Evolutionary conservation across 2,113 vertebrate species (phyloP).

Genomic region (Peromyscus californicus): DNA sequence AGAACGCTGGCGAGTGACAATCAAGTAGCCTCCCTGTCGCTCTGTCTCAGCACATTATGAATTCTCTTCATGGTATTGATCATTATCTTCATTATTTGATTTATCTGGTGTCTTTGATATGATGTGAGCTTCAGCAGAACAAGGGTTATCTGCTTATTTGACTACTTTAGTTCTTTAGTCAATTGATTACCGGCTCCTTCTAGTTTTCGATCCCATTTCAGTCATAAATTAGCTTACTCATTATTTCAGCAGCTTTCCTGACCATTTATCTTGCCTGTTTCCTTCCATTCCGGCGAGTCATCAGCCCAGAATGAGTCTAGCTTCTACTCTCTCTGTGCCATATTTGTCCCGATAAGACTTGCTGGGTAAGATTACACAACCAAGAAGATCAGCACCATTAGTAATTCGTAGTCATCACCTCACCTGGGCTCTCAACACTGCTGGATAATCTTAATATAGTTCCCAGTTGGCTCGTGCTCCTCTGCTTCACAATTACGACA

Average conservation of each 20-base stretch:
- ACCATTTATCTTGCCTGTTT: not conserved
- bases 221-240: slow-evolving; percentile 24
- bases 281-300: not conserved
- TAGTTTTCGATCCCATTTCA: not conserved
- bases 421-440: not conserved
- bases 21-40: not conserved
- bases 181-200: not conserved
- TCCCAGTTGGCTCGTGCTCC: not conserved
- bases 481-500: not conserved
- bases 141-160: not conserved
- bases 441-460: slow-evolving; percentile 15
- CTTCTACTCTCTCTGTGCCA: not conserved
- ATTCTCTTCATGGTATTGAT: not conserved
- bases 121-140: not conserved
- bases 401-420: not conserved
- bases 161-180: not conserved
- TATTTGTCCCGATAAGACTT: slow-evolving; percentile 60
- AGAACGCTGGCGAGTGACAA: not conserved
- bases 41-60: not conserved
- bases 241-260: not conserved
- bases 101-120: not conserved
- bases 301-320: slow-evolving; percentile 30
- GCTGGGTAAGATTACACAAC: slow-evolving; percentile 53
- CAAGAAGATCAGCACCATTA: slow-evolving; percentile 19
- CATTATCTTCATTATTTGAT: not conserved